A percentile compares a stretch with the other conserved stretches of the same genome.
phyloP scores from a whole-genome alignment of 2,113 vertebrate genomes.

The Oryctolagus cuniculus region mOryCun1.1 NC_091434.1:7559001-7559500 shows the following conservation, averaged over 20 bases:
- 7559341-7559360: not conserved
- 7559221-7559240: conserved; percentile 66
- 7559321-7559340: not conserved
- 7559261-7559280: conserved; percentile 49
- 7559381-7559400: not conserved
- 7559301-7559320: conserved; percentile 3
- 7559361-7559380: not conserved
- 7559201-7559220: conserved; percentile 56
- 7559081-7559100: conserved; percentile 26
- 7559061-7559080: conserved; percentile 20
- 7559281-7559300: conserved; percentile 5
- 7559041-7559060: conserved; percentile 53
- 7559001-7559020: not conserved
- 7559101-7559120: conserved; percentile 53
- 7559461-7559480: not conserved
- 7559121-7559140: conserved; percentile 1
- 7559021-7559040: not conserved
- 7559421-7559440: not conserved
- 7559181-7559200: conserved; percentile 35
- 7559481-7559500: conserved; percentile 1
- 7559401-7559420: not conserved
- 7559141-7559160: conserved; percentile 34
- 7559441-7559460: conserved; percentile 7
- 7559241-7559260: conserved; percentile 83
- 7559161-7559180: conserved; percentile 43